A percentile compares a stretch with the other conserved stretches of the same genome.
Evolutionary conservation across 2,888 invertebrate genomes (phyloP).

Genomic region (Drosophila macrospina): DNA sequence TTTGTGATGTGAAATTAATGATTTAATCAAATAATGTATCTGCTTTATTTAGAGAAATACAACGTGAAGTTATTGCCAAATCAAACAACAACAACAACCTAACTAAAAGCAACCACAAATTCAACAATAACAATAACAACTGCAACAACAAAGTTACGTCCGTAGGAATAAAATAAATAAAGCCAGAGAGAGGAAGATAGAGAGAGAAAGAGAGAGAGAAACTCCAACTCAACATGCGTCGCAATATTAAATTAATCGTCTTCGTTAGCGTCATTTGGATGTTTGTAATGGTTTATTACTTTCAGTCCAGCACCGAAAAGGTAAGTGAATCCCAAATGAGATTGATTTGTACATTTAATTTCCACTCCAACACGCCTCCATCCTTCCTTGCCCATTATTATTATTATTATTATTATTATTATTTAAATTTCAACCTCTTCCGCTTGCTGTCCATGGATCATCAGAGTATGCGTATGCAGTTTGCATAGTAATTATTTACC

Average conservation of each 20-base stretch:
- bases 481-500: constrained; percentile 75
- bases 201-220: no score
- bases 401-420: constrained; percentile 7
- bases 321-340: constrained; percentile 66
- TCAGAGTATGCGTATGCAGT: constrained; percentile 54
- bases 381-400: background rate
- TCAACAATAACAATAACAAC: constrained; percentile 25
- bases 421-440: constrained; percentile 38
- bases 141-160: constrained; percentile 29
- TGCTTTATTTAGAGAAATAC: constrained; percentile 45
- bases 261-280: constrained; percentile 85
- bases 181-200: constrained; percentile 23
- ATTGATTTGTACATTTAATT: constrained; percentile 20
- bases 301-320: constrained; percentile 85
- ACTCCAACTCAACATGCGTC: constrained; percentile 79
- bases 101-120: constrained; percentile 12
- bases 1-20: constrained; percentile 14
- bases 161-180: constrained; percentile 35
- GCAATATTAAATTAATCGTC: constrained; percentile 84
- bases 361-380: background rate
- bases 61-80: constrained; percentile 56
- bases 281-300: constrained; percentile 85
- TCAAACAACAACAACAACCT: constrained; percentile 20
- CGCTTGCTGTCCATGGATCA: constrained; percentile 50
- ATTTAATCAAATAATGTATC: constrained; percentile 32